Base-by-base conservation (phyloP, 2,113 vertebrate genomes). In the Scatophagus argus region DNA sequence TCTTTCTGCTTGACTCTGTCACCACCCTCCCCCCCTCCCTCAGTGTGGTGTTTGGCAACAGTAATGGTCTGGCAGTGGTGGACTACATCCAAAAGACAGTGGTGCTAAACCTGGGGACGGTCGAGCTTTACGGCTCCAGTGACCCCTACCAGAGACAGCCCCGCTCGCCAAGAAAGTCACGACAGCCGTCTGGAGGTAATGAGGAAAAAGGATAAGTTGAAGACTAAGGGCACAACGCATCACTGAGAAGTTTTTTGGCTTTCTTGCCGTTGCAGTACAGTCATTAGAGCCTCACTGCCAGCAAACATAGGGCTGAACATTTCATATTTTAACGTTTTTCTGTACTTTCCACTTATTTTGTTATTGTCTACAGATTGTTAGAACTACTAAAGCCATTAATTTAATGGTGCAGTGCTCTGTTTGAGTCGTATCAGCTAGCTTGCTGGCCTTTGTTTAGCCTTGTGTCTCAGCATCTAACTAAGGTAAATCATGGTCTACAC, bases 71-170 rank as follows among this genome's bases (percentile, higher is more conserved):
- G 87, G 98, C 96, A 0, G 96, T 99, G 87, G 97, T 99, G 76
- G 98, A 99, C 95, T 99, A 99, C 89, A 90, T 99, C 72, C 98
- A 99, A 96, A 99, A 98, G 94, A 95, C 97, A 4, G 96, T 98
- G 4, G 94, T 99, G 3, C 95, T 99, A 61, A 99, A 99, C 91
- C 90, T 99, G 80, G 95, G 96, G 77, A 97, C 96, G 29, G 88
- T 98, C 69, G 98, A 99, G 80, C 90, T 99, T 39, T 99, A 99
- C 39, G 97, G 97, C 76, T 97, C 96, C 74, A 98, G 95, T 39
- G 98, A 99, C 90, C 98, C 98, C 25, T 98, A 98, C 79, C 96
- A 99, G 91, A 96, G 98, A 90, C 98, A 99, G 87, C 97, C 97
- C 2, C 94, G 97, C 44, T 99, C 98, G 41, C 98, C 98, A 16